phyloP scores from a whole-genome alignment of 2,797 vertebrate genomes.

The Hypotaenidia okinawae region DNA sequence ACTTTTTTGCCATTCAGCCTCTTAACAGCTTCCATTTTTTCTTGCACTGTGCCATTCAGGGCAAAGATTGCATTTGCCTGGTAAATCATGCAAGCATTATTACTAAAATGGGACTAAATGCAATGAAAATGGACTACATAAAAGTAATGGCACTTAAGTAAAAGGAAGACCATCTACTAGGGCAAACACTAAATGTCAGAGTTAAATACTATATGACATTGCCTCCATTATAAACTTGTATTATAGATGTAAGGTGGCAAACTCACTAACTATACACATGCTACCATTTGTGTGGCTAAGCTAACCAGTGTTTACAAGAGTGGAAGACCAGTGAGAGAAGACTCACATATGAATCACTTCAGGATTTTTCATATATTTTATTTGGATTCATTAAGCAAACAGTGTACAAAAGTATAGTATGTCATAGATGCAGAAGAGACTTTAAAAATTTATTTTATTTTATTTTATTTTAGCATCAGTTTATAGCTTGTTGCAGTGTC shows the following conservation, averaged over 20 bases:
- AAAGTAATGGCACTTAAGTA: conserved; percentile 83
- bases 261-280: conserved; percentile 55
- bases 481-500: background rate
- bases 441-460: background rate
- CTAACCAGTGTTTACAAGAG: conserved; percentile 48
- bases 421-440: background rate
- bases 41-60: conserved; percentile 89
- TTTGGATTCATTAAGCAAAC: background rate
- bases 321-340: background rate
- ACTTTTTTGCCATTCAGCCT: conserved; percentile 88
- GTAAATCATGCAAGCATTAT: conserved; percentile 96
- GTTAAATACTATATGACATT: conserved; percentile 83
- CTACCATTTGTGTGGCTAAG: conserved; percentile 41
- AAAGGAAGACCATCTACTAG: conserved; percentile 80
- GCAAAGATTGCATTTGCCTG: conserved; percentile 92
- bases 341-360: background rate
- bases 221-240: conserved; percentile 77
- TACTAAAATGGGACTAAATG: conserved; percentile 88
- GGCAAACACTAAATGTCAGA: conserved; percentile 81
- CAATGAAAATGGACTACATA: conserved; percentile 85
- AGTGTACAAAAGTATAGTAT: background rate
- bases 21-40: conserved; percentile 97
- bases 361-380: background rate
- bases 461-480: background rate
- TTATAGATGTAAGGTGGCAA: conserved; percentile 75